Base-by-base conservation (phyloP, 1,140 invertebrate genomes). In the Bombus vancouverensis region DNA sequence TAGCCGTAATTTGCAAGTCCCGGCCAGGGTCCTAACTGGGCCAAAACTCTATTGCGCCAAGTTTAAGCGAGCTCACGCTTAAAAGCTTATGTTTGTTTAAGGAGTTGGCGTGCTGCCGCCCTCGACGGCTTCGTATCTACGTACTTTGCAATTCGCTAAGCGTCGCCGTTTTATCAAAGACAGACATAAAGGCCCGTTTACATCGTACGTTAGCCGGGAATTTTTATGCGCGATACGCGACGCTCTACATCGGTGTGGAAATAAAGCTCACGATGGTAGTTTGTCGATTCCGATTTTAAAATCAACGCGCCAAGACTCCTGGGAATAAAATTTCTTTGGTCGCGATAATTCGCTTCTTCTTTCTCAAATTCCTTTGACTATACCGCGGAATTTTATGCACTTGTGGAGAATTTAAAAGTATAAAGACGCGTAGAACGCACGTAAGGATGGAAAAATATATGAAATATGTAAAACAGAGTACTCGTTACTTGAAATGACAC, bases 41-140 rank as follows among this genome's bases (percentile, higher is more conserved):
- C 89, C 91, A 89, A 87, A 90, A 90, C 91, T 89, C 87, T 65
- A 83, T 81, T 44, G 62, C 81, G 74, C 91, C 91, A 90, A 91
- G 91, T 92, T 92, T 90, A 91, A 92, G 83, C 89, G 87, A 86
- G 91, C 87, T 91, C 89, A 85, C 87, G 86, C 83, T 90, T 89
- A 86, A 92, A 91, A 86, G 90, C 90, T 91, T 91, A 91, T 91
- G 90, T 91, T 91, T 91, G 90, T 91, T 91, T 91, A 91, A 91
- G 90, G 86, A 91, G 90, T 90, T 91, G 88, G 83, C 79, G 83
- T 66, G 86, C 87, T 86, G 85, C 88, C 80, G 88, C 65, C 70
- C 80, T 57, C 85, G 73, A 81, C 71, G 44, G 15, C 42, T 78
- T 18, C 68, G 62, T 66, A 77, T 80, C 66, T 22, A 6, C 65